Evolutionary conservation across 2,113 vertebrate genomes (phyloP).

Genomic region (Podilymbus podiceps): DNA sequence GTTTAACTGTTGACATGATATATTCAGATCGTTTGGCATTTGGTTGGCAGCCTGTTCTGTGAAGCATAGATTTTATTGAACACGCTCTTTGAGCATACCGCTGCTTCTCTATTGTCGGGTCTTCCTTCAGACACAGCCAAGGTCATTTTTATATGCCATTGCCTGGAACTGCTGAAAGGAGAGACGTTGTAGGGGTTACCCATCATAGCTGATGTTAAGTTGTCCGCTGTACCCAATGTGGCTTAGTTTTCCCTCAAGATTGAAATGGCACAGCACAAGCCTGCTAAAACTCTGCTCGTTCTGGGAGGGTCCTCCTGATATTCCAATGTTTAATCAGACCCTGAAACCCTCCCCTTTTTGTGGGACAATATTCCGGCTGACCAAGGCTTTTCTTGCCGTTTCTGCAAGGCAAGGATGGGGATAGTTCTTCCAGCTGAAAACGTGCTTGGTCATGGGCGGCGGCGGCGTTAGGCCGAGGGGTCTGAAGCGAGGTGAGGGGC

Average conservation of each 20-base stretch:
- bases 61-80: not conserved
- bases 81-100: not conserved
- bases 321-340: not conserved
- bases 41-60: not conserved
- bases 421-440: not conserved
- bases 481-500: not conserved
- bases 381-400: not conserved
- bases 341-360: not conserved
- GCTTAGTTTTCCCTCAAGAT: not conserved
- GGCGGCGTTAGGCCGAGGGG: not conserved
- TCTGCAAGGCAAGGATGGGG: not conserved
- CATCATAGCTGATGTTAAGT: not conserved
- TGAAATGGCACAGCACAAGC: not conserved
- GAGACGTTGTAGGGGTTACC: not conserved
- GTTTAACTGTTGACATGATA: not conserved
- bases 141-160: not conserved
- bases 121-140: not conserved
- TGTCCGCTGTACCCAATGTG: rapidly evolving
- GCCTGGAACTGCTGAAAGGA: not conserved
- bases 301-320: not conserved
- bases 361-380: not conserved
- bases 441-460: not conserved
- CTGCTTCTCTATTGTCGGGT: not conserved
- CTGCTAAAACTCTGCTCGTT: not conserved
- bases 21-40: not conserved